A percentile compares a stretch with the other conserved stretches of the same genome.
Conservation (phyloP, 2,113 vertebrate species). For the Theristicus caerulescens region DNA sequence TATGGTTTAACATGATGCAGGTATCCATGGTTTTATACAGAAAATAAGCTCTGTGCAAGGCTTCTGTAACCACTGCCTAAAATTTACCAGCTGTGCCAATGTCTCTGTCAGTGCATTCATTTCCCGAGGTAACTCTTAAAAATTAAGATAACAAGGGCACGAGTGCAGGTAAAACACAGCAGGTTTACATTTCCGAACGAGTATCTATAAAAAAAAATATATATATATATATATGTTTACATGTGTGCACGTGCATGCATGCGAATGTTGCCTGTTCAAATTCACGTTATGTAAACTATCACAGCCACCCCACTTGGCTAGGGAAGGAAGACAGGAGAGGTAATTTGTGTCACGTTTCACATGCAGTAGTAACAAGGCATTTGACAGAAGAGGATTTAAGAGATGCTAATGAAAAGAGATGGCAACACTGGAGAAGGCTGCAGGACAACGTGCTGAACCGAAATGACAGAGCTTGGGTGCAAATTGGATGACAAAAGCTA, state of each 20-base stretch:
- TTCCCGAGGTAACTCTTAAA: neutral
- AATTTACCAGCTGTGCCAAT: neutral
- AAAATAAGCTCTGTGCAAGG: neutral
- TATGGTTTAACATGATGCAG: neutral
- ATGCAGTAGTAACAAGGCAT: neutral
- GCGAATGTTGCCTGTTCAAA: neutral
- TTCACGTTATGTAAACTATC: neutral
- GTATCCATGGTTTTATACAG: neutral
- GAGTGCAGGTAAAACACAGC: neutral
- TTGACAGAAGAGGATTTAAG: neutral
- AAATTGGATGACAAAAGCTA: neutral
- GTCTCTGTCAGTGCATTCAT: neutral
- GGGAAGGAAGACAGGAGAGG: neutral
- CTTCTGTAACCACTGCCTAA: neutral
- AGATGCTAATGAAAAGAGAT: conserved; percentile 41
- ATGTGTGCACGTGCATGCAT: fast-evolving
- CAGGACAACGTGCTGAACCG: neutral
- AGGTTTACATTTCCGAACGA: neutral
- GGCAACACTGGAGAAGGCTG: neutral
- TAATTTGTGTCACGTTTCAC: neutral
- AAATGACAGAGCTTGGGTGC: neutral
- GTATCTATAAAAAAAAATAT: neutral
- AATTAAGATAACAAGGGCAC: neutral
- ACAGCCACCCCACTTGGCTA: neutral
- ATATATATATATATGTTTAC: neutral